Conservation (phyloP, 2,888 invertebrate genomes). For the Dioctria linearis region DNA sequence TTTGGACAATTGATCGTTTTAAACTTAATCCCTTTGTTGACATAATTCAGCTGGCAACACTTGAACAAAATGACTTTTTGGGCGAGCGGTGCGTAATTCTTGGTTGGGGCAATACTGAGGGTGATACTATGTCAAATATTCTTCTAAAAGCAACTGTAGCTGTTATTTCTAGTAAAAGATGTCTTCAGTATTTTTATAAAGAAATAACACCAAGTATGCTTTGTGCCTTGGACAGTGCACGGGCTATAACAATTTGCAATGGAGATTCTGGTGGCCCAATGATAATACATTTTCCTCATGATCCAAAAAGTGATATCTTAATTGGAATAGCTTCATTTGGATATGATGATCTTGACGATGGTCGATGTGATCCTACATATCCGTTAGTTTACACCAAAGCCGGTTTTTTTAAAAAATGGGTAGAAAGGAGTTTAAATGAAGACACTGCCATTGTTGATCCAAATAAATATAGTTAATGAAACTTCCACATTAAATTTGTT, state of each 20-base stretch:
- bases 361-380: neutral
- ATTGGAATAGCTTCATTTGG: neutral
- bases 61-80: neutral
- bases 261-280: slow-evolving; percentile 21
- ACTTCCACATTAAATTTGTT: no score
- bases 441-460: neutral
- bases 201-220: neutral
- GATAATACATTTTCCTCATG: neutral
- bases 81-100: neutral
- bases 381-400: slow-evolving; percentile 19
- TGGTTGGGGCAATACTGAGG: slow-evolving; percentile 22
- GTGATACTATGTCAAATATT: neutral
- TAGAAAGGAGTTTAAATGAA: neutral
- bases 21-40: neutral
- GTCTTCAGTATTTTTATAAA: neutral
- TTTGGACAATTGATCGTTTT: slow-evolving; percentile 19
- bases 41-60: neutral
- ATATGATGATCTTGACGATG: neutral
- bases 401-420: neutral
- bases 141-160: neutral
- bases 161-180: neutral
- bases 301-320: neutral
- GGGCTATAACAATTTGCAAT: neutral
- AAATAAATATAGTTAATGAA: no score
- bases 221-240: neutral